Evolutionary conservation across 2,888 invertebrate genomes (phyloP).

Genomic region (Spilarctia lutea): DNA sequence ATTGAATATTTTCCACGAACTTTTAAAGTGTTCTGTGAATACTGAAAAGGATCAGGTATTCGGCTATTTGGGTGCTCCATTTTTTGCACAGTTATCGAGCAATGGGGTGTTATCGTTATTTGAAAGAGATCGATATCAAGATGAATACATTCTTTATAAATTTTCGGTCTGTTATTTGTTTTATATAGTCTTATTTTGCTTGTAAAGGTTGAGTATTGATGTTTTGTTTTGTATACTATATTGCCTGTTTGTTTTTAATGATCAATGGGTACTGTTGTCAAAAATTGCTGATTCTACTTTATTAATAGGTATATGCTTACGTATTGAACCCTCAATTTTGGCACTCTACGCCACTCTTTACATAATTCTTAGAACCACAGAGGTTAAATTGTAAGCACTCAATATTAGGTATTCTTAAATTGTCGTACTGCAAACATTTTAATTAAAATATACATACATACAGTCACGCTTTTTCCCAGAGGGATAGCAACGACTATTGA

Average conservation of each 20-base stretch:
- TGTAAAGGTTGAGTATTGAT: constrained; percentile 1
- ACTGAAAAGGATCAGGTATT: constrained; percentile 56
- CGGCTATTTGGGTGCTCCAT: constrained; percentile 37
- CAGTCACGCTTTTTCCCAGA: too few species aligned
- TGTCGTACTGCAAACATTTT: background rate
- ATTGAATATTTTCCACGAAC: constrained; percentile 66
- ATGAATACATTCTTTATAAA: constrained; percentile 41
- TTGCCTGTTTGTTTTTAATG: background rate
- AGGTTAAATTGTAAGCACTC: too few species aligned
- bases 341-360: too few species aligned
- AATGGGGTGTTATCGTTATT: constrained; percentile 27
- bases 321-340: too few species aligned
- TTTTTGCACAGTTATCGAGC: constrained; percentile 30
- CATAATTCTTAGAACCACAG: too few species aligned
- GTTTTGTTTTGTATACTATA: background rate
- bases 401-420: too few species aligned
- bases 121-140: background rate
- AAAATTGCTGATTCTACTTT: too few species aligned
- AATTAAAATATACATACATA: too few species aligned
- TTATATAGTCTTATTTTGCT: background rate
- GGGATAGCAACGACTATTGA: too few species aligned
- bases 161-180: constrained; percentile 31
- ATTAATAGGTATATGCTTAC: too few species aligned
- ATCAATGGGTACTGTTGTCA: too few species aligned
- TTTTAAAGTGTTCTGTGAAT: constrained; percentile 64